phyloP scores from a whole-genome alignment of 2,113 vertebrate genomes.

The Sarotherodon lohbergeri region DNA sequence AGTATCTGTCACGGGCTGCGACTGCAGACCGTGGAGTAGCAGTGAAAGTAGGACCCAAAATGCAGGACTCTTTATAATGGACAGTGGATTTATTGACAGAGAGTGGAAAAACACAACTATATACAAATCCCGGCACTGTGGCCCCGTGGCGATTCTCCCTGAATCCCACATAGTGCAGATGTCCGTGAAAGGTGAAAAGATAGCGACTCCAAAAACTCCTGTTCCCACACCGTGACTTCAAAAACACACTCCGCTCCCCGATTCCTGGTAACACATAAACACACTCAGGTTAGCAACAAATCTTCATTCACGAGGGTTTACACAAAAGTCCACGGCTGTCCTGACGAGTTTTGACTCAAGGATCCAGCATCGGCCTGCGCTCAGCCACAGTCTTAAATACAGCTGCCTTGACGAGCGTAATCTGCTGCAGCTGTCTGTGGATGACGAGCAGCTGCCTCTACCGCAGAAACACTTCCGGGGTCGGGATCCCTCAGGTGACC shows the following conservation, averaged over 20 bases:
- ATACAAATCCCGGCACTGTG: not conserved
- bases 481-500: not conserved
- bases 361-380: not conserved
- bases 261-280: not conserved
- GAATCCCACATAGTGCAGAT: not conserved
- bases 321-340: not conserved
- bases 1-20: not conserved
- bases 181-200: not conserved
- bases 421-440: not conserved
- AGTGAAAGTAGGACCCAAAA: no score
- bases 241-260: not conserved
- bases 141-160: not conserved
- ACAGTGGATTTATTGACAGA: no score
- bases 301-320: not conserved
- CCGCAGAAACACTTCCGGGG: not conserved
- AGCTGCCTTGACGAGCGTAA: not conserved
- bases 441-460: fast-evolving
- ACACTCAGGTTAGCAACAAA: not conserved
- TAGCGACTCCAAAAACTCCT: not conserved
- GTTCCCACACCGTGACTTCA: not conserved
- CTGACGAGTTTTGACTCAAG: not conserved
- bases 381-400: not conserved
- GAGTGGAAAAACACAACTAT: not conserved
- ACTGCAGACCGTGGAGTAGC: not conserved
- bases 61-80: no score